phyloP scores from a whole-genome alignment of 2,888 invertebrate species.

The Acleris sparsana region DNA sequence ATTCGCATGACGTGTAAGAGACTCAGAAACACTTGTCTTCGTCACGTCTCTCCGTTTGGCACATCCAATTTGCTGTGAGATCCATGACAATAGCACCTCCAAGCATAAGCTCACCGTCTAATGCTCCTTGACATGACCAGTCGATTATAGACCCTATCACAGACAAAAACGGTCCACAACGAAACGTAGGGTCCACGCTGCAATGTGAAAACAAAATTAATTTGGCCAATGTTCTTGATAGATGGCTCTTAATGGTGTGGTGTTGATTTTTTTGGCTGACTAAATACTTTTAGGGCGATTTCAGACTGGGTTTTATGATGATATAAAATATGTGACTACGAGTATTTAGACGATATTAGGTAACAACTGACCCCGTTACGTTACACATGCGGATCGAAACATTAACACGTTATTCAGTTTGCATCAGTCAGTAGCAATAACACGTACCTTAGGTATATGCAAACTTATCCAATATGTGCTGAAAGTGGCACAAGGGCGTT shows the following conservation, averaged over 20 bases:
- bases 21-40: constrained; percentile 34
- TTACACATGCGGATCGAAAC: no score
- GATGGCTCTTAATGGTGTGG: constrained; percentile 20
- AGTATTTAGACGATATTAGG: no score
- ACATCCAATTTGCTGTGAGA: constrained; percentile 62
- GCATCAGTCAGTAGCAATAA: no score
- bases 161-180: constrained; percentile 10
- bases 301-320: no score
- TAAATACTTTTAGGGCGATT: no score
- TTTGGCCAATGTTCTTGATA: constrained; percentile 30
- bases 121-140: constrained; percentile 20
- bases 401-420: no score
- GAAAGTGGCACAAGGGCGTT: no score
- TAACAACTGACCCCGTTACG: no score
- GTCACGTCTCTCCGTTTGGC: constrained; percentile 45
- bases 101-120: constrained; percentile 43
- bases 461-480: no score
- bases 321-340: no score
- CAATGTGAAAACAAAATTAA: constrained; percentile 29
- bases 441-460: no score
- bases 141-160: constrained; percentile 19
- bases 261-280: constrained; percentile 19
- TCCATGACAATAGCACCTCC: constrained; percentile 54
- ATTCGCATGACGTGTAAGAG: constrained; percentile 16
- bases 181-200: constrained; percentile 1